A percentile compares a stretch with the other conserved stretches of the same genome.
These are phyloP conservation scores for Chironomus riparius DNA, from an alignment of 2,888 invertebrate genomes.

Conservation along the genomic window DNA sequence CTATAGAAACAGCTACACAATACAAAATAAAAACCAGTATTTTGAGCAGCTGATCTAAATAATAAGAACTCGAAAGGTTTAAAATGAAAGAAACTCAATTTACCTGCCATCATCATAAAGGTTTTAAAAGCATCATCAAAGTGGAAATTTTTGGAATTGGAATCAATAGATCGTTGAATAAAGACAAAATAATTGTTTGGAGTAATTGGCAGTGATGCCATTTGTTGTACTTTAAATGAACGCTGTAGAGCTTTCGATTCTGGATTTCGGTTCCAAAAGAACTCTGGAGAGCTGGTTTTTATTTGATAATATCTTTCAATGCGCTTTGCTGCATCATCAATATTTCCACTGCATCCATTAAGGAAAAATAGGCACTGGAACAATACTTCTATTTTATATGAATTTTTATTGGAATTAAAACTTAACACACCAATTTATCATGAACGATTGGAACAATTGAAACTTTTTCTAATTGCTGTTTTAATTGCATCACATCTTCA, in stretches of 20 bases:
- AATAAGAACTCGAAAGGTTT: too few species aligned
- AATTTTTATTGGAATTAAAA: too few species aligned
- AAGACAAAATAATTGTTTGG: background rate
- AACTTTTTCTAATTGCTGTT: background rate
- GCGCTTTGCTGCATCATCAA: conserved; percentile 28
- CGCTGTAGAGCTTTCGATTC: conserved; percentile 19
- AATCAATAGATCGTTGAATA: background rate
- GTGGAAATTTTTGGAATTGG: background rate
- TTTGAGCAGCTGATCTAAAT: background rate
- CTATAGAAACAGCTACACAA: background rate
- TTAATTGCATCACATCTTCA: conserved; percentile 28
- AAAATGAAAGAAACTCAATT: background rate
- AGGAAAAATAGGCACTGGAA: conserved; percentile 28
- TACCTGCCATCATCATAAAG: background rate
- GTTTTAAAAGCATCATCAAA: background rate
- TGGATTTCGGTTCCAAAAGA: conserved; percentile 51
- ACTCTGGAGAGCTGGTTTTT: conserved; percentile 51
- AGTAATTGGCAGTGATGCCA: background rate
- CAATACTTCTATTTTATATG: too few species aligned
- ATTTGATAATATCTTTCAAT: conserved; percentile 52
- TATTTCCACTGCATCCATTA: conserved; percentile 27
- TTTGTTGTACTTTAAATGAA: background rate
- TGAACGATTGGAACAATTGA: conserved; percentile 28
- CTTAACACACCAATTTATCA: conserved; percentile 29
- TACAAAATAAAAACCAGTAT: background rate